phyloP scores from a whole-genome alignment of 30 jellyfish, hydroid and myxozoan species.

The Cassiopea xamachana region DNA sequence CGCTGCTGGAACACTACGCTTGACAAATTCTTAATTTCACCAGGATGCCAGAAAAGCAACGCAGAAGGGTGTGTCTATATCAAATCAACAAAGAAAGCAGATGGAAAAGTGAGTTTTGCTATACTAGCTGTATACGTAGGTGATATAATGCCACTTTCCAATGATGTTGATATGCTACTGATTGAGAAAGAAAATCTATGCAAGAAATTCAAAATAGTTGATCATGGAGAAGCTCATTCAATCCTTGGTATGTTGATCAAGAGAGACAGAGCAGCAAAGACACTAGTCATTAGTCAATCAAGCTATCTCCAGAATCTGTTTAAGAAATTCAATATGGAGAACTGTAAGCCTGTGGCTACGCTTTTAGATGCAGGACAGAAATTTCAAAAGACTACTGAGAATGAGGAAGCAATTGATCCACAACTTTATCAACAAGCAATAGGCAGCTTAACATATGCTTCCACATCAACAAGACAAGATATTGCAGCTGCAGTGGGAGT shows the following conservation, averaged over 20 bases:
- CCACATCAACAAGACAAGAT: conserved; percentile 22
- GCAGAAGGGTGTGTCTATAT: neutral
- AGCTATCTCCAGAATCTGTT: neutral
- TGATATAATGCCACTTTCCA: neutral
- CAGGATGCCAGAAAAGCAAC: conserved; percentile 21
- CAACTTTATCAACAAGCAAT: conserved; percentile 10
- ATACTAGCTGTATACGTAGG: neutral
- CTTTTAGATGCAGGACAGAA: conserved; percentile 14
- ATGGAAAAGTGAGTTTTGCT: neutral
- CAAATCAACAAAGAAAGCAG: neutral
- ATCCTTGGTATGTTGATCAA: neutral
- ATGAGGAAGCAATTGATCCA: neutral
- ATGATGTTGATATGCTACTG: neutral
- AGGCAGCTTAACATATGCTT: conserved; percentile 30
- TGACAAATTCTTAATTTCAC: conserved; percentile 42
- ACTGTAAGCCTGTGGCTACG: conserved; percentile 54
- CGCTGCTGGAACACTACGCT: conserved; percentile 58
- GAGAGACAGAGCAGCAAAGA: conserved; percentile 2
- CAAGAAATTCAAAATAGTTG: neutral
- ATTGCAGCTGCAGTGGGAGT: conserved; percentile 37
- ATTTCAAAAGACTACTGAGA: neutral
- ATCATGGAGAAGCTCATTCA: neutral
- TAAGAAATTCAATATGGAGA: conserved; percentile 5
- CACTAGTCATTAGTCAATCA: neutral
- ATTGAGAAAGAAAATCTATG: neutral